Evolutionary conservation across 2,888 invertebrate genomes (phyloP).

Genomic region (Pachycephus smyrnensis): DNA sequence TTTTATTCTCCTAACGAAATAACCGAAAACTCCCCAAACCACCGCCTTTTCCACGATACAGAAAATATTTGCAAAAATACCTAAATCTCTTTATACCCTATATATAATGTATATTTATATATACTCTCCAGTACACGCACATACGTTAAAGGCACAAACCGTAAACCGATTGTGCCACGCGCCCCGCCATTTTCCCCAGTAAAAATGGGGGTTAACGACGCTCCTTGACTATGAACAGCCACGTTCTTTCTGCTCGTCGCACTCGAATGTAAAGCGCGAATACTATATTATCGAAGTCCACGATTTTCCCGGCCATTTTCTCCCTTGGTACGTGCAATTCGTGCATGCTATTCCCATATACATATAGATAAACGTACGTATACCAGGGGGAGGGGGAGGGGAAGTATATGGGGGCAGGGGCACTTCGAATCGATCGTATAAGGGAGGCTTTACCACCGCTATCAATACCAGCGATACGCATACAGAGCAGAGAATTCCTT

Average conservation of each 20-base stretch:
- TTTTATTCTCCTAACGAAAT: not conserved
- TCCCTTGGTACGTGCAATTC: slow-evolving; percentile 1
- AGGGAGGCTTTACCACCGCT: not conserved
- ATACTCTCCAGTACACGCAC: not conserved
- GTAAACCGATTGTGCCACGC: not conserved
- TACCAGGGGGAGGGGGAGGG: not conserved
- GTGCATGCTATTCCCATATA: not conserved
- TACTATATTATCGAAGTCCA: slow-evolving; percentile 5
- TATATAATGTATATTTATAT: too few species aligned
- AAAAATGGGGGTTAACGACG: slow-evolving; percentile 6
- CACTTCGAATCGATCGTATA: not conserved
- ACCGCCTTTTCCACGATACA: not conserved
- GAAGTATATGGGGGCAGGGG: not conserved
- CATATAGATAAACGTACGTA: not conserved
- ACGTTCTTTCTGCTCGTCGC: slow-evolving; percentile 7
- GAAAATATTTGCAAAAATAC: not conserved
- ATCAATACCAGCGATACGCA: not conserved
- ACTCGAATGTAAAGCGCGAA: slow-evolving; percentile 8
- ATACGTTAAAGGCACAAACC: not conserved
- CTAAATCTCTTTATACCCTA: not conserved
- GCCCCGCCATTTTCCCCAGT: not conserved
- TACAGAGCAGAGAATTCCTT: not conserved
- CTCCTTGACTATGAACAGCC: slow-evolving; percentile 1
- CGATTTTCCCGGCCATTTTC: not conserved
- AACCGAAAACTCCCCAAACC: not conserved